These are phyloP conservation scores for Alloscopus bannaensis DNA, from an alignment of 2,888 invertebrate species.

Conservation along the genomic window DNA sequence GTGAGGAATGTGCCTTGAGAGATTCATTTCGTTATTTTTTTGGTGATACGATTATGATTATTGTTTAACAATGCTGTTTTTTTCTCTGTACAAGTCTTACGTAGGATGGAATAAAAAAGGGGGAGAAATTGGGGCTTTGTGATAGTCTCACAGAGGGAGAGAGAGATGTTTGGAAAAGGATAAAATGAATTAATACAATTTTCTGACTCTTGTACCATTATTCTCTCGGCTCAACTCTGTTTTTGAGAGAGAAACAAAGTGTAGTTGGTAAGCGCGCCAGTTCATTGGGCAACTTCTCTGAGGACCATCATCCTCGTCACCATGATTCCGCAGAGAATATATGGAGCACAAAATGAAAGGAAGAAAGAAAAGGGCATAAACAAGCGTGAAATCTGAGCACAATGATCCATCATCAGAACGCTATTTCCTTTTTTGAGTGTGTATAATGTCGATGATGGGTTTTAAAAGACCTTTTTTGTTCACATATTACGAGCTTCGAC, in stretches of 20 bases:
- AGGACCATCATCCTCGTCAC: too few species aligned
- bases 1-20: constrained; percentile 31
- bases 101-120: neutral
- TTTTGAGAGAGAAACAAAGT: too few species aligned
- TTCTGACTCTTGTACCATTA: too few species aligned
- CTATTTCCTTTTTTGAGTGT: constrained; percentile 50
- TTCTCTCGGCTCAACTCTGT: too few species aligned
- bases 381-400: constrained; percentile 60
- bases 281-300: neutral
- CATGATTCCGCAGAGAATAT: too few species aligned
- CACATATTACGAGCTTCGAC: too few species aligned
- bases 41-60: constrained; percentile 41
- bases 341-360: too few species aligned
- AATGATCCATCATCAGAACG: constrained; percentile 55
- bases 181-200: neutral
- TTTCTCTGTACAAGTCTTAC: neutral
- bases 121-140: neutral
- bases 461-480: constrained; percentile 50
- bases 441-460: constrained; percentile 23
- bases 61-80: constrained; percentile 7
- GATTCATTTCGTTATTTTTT: constrained; percentile 40
- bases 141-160: neutral
- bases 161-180: neutral
- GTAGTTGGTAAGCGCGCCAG: too few species aligned
- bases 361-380: constrained; percentile 35